Conservation (phyloP, 92 coral and sea anemone species). For the Porites rus region DNA sequence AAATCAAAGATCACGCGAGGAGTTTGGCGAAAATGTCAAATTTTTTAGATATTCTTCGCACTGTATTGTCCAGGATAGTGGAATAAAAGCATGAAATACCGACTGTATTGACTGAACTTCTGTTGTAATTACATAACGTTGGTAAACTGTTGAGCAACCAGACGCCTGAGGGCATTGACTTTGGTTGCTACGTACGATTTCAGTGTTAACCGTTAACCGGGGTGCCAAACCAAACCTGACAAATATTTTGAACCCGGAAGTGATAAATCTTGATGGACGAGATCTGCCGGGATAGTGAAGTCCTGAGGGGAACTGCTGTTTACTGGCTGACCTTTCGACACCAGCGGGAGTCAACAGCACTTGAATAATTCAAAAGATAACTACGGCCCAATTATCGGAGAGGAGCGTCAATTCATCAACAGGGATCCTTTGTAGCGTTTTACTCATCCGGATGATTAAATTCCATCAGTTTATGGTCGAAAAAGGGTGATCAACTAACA, state of each 20-base stretch:
- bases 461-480: background rate
- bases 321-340: too few species aligned
- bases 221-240: background rate
- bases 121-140: constrained; percentile 2
- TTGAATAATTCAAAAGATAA: background rate
- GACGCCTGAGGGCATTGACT: background rate
- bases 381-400: background rate
- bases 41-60: background rate
- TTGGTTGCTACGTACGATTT: background rate
- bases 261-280: background rate
- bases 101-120: background rate
- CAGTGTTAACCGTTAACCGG: background rate
- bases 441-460: background rate
- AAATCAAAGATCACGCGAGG: background rate
- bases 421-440: background rate
- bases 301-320: background rate
- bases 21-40: background rate
- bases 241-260: too few species aligned
- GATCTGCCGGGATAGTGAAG: background rate
- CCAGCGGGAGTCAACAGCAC: background rate
- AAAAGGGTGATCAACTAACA: background rate
- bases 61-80: constrained; percentile 1
- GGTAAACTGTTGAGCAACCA: background rate
- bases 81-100: background rate
- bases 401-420: background rate